Evolutionary conservation across 2,888 invertebrate genomes (phyloP).

Genomic region (Parnassius apollo): DNA sequence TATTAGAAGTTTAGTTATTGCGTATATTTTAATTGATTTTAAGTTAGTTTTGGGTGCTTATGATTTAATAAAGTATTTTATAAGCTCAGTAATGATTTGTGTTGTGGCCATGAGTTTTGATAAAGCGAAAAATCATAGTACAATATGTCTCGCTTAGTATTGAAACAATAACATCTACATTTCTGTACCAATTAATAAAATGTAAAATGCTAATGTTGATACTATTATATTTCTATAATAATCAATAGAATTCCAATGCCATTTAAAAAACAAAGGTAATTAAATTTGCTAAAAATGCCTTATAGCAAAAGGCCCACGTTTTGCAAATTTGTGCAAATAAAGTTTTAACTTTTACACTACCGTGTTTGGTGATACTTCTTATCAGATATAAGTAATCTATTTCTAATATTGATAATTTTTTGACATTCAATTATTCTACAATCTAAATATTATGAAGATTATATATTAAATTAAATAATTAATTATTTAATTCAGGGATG

Average conservation of each 20-base stretch:
- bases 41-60: constrained; percentile 26
- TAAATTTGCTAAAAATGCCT: too few relatives aligned
- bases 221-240: neutral
- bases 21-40: constrained; percentile 12
- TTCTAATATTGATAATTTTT: too few relatives aligned
- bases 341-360: too few relatives aligned
- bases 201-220: neutral
- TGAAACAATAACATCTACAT: neutral
- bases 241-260: neutral
- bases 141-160: neutral
- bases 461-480: too few relatives aligned
- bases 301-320: too few relatives aligned
- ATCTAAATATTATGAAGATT: too few relatives aligned
- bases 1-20: constrained; percentile 13
- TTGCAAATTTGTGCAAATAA: too few relatives aligned
- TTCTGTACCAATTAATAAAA: neutral
- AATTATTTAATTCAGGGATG: too few relatives aligned
- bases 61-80: constrained; percentile 17
- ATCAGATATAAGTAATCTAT: too few relatives aligned
- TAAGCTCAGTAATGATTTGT: constrained; percentile 8
- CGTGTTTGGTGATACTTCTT: too few relatives aligned
- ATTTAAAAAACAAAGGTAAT: neutral
- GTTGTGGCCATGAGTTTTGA: neutral
- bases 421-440: too few relatives aligned
- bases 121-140: neutral